phyloP scores from a whole-genome alignment of 2,888 invertebrate genomes.

The Cremastinae sp. region DNA sequence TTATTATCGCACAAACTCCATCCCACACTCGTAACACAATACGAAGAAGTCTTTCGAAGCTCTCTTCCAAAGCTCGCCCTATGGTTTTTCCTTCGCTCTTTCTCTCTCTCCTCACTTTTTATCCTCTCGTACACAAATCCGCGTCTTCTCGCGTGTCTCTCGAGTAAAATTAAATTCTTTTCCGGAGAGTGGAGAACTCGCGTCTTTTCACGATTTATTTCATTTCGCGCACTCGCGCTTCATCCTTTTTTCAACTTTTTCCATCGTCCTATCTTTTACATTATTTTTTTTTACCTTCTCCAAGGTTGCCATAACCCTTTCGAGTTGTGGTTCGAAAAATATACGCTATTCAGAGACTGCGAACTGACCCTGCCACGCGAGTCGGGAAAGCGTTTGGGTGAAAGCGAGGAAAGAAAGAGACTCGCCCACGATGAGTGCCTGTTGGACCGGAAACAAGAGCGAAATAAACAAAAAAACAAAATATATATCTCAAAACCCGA shows the following conservation, averaged over 20 bases:
- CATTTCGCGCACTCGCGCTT: constrained; percentile 27
- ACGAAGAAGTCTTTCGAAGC: constrained; percentile 27
- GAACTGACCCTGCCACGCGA: neutral
- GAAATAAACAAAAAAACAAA: constrained; percentile 53
- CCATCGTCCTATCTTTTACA: neutral
- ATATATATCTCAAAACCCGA: constrained; percentile 40
- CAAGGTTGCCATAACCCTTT: no score
- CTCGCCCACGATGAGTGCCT: no score
- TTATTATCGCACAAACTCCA: no score
- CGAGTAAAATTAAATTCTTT: constrained; percentile 61
- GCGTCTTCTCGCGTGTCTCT: constrained; percentile 55
- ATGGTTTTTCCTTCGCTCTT: constrained; percentile 13
- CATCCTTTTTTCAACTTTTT: constrained; percentile 17
- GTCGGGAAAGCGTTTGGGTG: no score
- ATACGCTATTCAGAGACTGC: no score
- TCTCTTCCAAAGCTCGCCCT: constrained; percentile 36
- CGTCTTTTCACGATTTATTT: constrained; percentile 62
- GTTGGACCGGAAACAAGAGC: constrained; percentile 7
- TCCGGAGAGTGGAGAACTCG: constrained; percentile 55
- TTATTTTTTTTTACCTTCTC: neutral
- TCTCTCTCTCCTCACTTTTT: constrained; percentile 16
- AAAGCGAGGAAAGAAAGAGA: no score
- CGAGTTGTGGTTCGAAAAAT: no score
- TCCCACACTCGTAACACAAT: neutral
- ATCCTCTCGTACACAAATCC: constrained; percentile 55